Evolutionary conservation across 2,888 invertebrate genomes (phyloP), one percentile per base, ranked within the genome.

Genomic region (Ochropleura leucogaster): DNA sequence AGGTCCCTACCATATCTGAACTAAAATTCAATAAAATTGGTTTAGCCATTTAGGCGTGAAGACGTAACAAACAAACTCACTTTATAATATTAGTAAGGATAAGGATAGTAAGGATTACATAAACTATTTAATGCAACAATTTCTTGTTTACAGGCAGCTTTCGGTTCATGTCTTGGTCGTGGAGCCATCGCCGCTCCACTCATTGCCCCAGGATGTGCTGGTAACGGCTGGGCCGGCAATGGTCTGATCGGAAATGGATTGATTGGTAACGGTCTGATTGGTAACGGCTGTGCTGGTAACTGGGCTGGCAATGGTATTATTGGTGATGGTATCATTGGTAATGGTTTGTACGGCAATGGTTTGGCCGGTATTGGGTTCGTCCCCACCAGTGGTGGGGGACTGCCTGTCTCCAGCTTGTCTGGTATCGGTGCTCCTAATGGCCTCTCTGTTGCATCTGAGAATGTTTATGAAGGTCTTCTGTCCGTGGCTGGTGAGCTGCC

Each of bases 401-500:
- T 85, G 6, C 74, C 84, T 12, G 70, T 85, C 42, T 53, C 79
- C 73, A 87, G 79, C 42, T 40, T 30, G 7, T 85, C 83, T 18
- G 51, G 68, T 20, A 69, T 75, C n/a, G 30, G 30, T 30, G 63
- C 74, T 42, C 85, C 85, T 40, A 71, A 40, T n/a, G 85, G 83
- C 1, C 64, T 85, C 40, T 77, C 82, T 16, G 53, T 86, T 16
- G 69, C 71, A 0, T 86, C 86, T 62, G 86, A 86, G 20, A 86
- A 85, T 49, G 65, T 70, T 10, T 85, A 68, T 62, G 82, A 86
- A 51, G 84, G 86, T 60, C 12, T 30, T 42, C 53, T 85, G n/a
- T 44, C 68, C 20, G 75, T 76, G 6, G 65, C 66, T 64, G 79
- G 79, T 72, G 85, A 79, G 77, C 68, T 79, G 55, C 84, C 84